phyloP scores from a whole-genome alignment of 2,888 invertebrate genomes.

The Lysandra bellargus region DNA sequence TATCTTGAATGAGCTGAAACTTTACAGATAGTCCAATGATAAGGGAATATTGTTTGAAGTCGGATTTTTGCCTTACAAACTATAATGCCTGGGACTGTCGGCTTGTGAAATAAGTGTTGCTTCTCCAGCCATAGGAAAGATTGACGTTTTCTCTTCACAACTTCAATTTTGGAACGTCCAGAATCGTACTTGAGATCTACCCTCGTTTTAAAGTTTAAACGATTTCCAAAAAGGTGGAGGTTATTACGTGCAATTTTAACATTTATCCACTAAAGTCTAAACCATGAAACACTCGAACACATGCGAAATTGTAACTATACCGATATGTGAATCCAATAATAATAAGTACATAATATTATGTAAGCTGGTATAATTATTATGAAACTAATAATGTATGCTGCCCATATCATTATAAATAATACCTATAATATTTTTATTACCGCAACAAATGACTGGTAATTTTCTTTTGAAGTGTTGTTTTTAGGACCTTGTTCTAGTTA shows the following conservation, averaged over 20 bases:
- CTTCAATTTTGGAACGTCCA: background rate
- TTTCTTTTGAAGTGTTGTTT: constrained; percentile 7
- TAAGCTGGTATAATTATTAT: background rate
- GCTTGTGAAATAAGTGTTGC: background rate
- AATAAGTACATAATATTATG: background rate
- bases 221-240: no score
- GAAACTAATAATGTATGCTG: background rate
- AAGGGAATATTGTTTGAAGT: no score
- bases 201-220: no score
- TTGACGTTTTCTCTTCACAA: background rate
- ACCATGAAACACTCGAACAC: background rate
- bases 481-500: constrained; percentile 35
- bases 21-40: no score
- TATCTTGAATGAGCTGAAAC: no score
- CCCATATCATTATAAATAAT: background rate
- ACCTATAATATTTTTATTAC: constrained; percentile 21
- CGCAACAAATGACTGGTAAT: constrained; percentile 6
- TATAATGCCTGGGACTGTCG: background rate
- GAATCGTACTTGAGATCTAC: no score
- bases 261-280: background rate
- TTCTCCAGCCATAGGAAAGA: background rate
- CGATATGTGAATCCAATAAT: background rate
- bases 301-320: background rate
- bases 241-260: no score
- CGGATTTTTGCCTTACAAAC: no score